Conservation (phyloP, 2,113 vertebrate species). For the Prochilodus magdalenae region DNA sequence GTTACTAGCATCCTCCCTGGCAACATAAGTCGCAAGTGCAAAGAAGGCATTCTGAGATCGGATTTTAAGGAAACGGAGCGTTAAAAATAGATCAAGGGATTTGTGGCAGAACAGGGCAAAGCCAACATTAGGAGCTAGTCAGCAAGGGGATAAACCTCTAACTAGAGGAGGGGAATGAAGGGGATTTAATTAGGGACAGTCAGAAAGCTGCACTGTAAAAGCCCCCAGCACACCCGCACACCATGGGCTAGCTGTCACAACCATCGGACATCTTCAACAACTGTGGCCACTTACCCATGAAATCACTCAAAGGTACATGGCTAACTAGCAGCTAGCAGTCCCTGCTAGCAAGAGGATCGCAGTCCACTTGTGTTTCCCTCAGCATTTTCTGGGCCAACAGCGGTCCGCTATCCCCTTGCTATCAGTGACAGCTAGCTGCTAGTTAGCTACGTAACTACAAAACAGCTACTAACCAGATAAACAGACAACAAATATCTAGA, state of each 20-base stretch:
- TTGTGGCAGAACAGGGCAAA: constrained; percentile 29
- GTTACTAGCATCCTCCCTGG: constrained; percentile 24
- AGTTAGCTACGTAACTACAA: too few relatives aligned
- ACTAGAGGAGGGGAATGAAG: constrained; percentile 22
- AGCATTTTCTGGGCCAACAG: too few relatives aligned
- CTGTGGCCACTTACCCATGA: not conserved
- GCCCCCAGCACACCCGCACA: not conserved
- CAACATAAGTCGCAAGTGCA: constrained; percentile 10
- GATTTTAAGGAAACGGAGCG: constrained; percentile 42
- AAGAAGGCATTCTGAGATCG: not conserved
- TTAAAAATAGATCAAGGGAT: constrained; percentile 57
- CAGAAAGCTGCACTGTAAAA: constrained; percentile 1
- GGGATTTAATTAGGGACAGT: constrained; percentile 42
- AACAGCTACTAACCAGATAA: too few relatives aligned
- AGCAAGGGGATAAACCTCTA: constrained; percentile 18
- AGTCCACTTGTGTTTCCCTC: too few relatives aligned
- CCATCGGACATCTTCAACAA: not conserved
- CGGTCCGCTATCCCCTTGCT: too few relatives aligned
- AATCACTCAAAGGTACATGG: too few relatives aligned
- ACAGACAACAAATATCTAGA: too few relatives aligned
- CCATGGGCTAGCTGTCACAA: not conserved
- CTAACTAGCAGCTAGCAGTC: too few relatives aligned
- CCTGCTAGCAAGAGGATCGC: too few relatives aligned
- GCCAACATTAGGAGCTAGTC: constrained; percentile 19
- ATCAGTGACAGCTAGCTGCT: too few relatives aligned